Conservation (phyloP, 2,113 vertebrate genomes). For the Chaetodon auriga region DNA sequence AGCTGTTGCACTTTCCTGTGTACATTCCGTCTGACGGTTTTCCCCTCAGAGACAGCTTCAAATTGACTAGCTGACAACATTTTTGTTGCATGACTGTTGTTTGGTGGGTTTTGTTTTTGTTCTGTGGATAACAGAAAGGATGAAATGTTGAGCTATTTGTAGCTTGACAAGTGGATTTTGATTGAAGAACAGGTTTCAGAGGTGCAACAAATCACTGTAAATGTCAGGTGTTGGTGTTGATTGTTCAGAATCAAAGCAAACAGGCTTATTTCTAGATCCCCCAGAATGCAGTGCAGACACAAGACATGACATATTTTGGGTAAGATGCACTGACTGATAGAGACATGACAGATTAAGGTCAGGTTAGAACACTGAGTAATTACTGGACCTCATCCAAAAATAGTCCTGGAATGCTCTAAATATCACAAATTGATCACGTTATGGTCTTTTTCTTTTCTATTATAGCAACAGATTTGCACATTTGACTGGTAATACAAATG, state of each 20-base stretch:
- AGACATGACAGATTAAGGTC: constrained; percentile 15
- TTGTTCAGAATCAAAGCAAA: not conserved
- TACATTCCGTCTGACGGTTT: not conserved
- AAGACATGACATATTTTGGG: not conserved
- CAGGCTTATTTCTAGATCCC: not conserved
- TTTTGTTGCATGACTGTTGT: not conserved
- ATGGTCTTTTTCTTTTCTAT: not conserved
- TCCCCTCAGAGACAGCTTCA: not conserved
- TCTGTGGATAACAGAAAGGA: not conserved
- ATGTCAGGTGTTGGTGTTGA: constrained; percentile 3
- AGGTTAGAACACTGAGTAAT: not conserved
- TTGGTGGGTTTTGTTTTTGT: not conserved
- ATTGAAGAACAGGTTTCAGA: not conserved
- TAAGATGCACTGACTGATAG: not conserved
- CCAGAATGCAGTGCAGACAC: constrained; percentile 7
- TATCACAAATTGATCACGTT: not conserved
- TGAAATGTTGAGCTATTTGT: not conserved
- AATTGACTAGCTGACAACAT: not conserved
- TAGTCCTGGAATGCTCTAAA: not conserved
- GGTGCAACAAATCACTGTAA: constrained; percentile 4
- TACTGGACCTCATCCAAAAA: not conserved
- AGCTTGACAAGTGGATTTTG: not conserved
- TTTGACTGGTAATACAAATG: not conserved
- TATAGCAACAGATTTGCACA: not conserved
- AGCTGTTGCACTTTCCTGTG: not conserved